Conservation (phyloP, 2,888 invertebrate species). For the Folsomia candida region DNA sequence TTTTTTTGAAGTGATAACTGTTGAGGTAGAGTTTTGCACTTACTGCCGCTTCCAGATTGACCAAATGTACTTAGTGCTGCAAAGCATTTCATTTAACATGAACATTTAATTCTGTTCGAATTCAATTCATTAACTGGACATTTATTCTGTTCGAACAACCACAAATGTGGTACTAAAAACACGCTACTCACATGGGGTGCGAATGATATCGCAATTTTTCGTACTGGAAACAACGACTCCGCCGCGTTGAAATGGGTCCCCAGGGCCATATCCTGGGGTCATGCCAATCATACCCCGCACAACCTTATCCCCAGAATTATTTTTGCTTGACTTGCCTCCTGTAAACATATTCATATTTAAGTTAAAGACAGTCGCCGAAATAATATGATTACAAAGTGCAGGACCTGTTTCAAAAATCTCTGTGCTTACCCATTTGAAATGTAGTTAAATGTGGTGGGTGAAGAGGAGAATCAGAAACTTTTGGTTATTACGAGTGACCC, state of each 20-base stretch:
- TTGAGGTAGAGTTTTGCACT: conserved; percentile 50
- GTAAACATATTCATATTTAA: no score
- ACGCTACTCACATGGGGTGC: conserved; percentile 47
- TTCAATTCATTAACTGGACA: no score
- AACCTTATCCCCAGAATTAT: conserved; percentile 35
- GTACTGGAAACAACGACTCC: conserved; percentile 48
- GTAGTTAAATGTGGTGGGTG: no score
- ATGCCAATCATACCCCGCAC: conserved; percentile 30
- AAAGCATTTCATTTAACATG: no score
- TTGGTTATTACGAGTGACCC: no score
- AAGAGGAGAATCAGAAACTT: no score
- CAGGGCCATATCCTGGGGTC: conserved; percentile 38
- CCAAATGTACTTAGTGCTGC: conserved; percentile 50
- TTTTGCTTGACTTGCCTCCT: conserved; percentile 50
- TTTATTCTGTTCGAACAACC: not conserved
- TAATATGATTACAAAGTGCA: no score
- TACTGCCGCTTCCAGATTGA: conserved; percentile 44
- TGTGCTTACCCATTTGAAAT: no score
- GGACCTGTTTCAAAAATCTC: no score
- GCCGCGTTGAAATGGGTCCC: conserved; percentile 47
- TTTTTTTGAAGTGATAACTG: conserved; percentile 50
- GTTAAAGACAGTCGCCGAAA: no score
- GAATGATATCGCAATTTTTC: conserved; percentile 51
- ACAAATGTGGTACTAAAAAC: conserved; percentile 7
- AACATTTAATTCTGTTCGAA: not conserved